Percentiles rank a stretch among this genome's conserved stretches.
These are phyloP conservation scores for Poecile montanus DNA, from an alignment of 2,797 vertebrate genomes.

Conservation along the genomic window DNA sequence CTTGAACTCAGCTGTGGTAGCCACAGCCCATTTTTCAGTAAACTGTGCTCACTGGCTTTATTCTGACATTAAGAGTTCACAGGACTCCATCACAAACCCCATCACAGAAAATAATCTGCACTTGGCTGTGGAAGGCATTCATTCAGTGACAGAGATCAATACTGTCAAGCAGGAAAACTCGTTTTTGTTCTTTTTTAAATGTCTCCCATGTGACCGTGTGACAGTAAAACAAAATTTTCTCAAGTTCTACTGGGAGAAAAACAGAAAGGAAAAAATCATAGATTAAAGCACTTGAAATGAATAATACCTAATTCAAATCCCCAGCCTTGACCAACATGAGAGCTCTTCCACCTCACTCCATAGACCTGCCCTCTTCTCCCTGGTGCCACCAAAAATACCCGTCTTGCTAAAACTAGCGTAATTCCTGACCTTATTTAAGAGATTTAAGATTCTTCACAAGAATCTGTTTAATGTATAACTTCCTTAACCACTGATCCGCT, in stretches of 20 bases:
- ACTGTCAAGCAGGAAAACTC: background rate
- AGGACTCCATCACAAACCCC: background rate
- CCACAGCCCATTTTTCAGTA: background rate
- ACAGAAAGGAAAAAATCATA: background rate
- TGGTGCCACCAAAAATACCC: background rate
- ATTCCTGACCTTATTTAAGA: background rate
- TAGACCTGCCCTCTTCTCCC: background rate
- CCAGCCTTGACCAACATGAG: background rate
- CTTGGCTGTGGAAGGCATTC: fast-evolving
- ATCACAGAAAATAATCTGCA: background rate
- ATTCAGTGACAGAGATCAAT: background rate
- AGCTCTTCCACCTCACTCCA: background rate
- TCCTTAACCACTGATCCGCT: background rate
- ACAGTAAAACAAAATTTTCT: background rate
- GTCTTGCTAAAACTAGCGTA: background rate
- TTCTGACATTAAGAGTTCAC: background rate
- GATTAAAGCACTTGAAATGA: background rate
- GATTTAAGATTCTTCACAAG: background rate
- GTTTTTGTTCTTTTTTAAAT: background rate
- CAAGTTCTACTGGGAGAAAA: background rate
- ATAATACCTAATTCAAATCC: background rate
- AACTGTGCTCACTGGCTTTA: background rate
- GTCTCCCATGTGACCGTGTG: background rate
- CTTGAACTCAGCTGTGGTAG: background rate
- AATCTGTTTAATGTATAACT: background rate